Percentiles rank a stretch among this genome's conserved stretches.
Conservation (phyloP, 2,888 invertebrate genomes). For the Asteroscopus sphinx region DNA sequence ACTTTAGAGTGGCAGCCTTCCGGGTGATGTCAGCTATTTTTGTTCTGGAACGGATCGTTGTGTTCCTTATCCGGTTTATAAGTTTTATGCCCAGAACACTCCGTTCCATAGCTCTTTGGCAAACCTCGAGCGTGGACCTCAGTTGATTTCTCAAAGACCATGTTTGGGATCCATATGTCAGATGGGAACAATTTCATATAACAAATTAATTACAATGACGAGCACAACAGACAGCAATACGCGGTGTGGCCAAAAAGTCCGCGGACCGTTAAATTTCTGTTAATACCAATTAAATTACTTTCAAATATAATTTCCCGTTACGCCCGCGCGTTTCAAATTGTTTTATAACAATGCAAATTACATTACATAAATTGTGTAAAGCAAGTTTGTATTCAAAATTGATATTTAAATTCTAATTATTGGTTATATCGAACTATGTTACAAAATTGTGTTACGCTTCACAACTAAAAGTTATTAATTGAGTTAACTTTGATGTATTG, state of each 20-base stretch:
- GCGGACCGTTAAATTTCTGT: constrained; percentile 46
- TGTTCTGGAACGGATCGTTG: no score
- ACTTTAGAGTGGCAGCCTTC: no score
- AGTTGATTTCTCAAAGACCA: no score
- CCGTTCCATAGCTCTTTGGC: no score
- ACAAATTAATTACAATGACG: constrained; percentile 15
- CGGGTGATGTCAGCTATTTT: no score
- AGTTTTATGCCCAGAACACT: no score
- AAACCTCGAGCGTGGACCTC: no score
- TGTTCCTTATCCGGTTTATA: no score
- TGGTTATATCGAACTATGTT: constrained; percentile 36
- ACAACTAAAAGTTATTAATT: constrained; percentile 49
- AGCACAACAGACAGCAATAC: constrained; percentile 5
- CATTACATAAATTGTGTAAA: constrained; percentile 45
- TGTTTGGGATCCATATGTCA: no score
- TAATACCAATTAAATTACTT: constrained; percentile 56
- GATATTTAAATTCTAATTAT: constrained; percentile 45
- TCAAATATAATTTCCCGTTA: constrained; percentile 52
- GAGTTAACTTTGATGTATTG: constrained; percentile 51
- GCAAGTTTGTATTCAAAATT: constrained; percentile 45
- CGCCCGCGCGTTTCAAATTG: constrained; percentile 56
- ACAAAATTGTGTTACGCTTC: constrained; percentile 27
- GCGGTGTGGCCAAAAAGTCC: constrained; percentile 31
- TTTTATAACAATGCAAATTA: constrained; percentile 57
- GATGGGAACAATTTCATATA: no score